Evolutionary conservation across 2,113 vertebrate genomes (phyloP), one percentile per base, ranked within the genome.

Genomic region (Rhea pennata): DNA sequence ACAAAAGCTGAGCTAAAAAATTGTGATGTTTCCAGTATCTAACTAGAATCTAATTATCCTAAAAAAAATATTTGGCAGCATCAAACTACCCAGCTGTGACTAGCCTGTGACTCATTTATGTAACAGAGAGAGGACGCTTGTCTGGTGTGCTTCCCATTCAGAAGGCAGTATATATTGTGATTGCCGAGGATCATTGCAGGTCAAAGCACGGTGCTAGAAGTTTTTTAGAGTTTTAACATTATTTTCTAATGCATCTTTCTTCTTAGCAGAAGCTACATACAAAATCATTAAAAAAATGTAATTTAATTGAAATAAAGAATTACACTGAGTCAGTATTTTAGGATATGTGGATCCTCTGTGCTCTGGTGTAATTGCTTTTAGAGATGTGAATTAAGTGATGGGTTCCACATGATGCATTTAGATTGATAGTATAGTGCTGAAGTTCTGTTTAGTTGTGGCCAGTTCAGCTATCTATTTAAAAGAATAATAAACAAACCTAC

Each of bases 11-110:
- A 40, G 79, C 86, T 88, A 73, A 89, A 95, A 87, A 96, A 24
- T 21, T 81, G 81, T 94, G 78, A 73, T 95, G 61, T 93, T 96
- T 96, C 91, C 15, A 69, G 56, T 72, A 84, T 92, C 86, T 96
- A 96, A 94, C 74, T 93, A 91, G 85, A 94, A 95, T 92, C 51
- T 95, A 97, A 96, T 97, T 93, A 84, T 79, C 58, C 27, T 95
- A 82, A 72, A 95, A 95, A 71, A 83, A 64, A 48, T 48, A 17
- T 9, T 69, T 91, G 84, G 70, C 92, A 91, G 58, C 71, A 93
- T 89, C 76, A 90, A 95, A 71, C 64, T 80, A 75, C 76, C 91
- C 93, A 95, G 87, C 84, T 88, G 69, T 85, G 67, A 91, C 64
- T 95, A 92, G 71, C 80, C 89, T 93, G 56, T 93, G 90, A 94